Conservation (phyloP, 2,113 vertebrate genomes). For the Ochotona princeps region DNA sequence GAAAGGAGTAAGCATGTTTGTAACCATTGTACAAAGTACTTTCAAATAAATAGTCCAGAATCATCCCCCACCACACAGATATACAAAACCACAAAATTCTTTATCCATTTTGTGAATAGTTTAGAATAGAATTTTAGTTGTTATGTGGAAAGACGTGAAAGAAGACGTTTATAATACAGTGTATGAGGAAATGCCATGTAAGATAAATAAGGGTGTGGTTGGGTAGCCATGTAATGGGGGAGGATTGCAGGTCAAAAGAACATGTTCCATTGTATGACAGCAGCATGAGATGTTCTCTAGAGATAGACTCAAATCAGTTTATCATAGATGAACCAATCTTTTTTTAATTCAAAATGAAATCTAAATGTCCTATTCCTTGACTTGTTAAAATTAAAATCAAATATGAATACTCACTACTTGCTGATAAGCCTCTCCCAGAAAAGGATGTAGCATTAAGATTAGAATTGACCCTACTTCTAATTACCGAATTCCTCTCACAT, state of each 20-base stretch:
- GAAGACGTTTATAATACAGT: background rate
- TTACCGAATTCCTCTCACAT: too few relatives aligned
- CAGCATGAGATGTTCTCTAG: background rate
- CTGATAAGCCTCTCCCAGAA: background rate
- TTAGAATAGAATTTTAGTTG: background rate
- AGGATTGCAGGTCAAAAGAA: background rate
- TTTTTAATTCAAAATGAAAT: conserved; percentile 8
- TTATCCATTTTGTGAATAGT: background rate
- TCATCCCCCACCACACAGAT: fast-evolving
- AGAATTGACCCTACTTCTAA: too few relatives aligned
- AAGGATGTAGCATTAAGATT: background rate
- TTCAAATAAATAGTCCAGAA: background rate
- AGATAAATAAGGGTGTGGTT: background rate
- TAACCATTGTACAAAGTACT: background rate
- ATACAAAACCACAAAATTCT: background rate
- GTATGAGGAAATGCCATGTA: background rate
- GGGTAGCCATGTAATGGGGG: too few relatives aligned
- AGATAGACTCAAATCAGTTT: background rate
- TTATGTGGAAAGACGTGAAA: background rate
- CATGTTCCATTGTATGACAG: background rate
- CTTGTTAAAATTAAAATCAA: conserved; percentile 18
- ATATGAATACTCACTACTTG: background rate
- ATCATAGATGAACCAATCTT: background rate
- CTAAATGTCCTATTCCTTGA: background rate
- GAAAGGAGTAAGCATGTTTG: background rate